Conservation (phyloP, 2,113 vertebrate genomes). For the Xenopus borealis region DNA sequence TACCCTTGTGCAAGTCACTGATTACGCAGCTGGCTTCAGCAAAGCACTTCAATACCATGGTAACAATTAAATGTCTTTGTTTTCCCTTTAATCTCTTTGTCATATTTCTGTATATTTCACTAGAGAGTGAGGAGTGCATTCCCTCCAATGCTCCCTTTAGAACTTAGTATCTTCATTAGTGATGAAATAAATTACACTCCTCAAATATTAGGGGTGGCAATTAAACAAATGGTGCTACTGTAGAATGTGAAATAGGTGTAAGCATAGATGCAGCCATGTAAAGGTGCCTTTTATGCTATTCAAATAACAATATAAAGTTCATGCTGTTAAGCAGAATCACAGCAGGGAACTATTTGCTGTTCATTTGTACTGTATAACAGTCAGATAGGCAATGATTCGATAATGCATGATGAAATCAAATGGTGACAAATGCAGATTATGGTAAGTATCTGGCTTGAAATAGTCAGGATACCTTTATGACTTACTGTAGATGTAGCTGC, state of each 20-base stretch:
- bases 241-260: no score
- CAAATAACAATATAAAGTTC: no score
- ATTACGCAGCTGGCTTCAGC: conserved; percentile 63
- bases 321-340: no score
- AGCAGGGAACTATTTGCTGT: no score
- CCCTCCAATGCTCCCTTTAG: conserved; percentile 2
- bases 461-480: no score
- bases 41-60: conserved; percentile 71
- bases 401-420: no score
- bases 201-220: neutral
- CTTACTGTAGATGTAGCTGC: no score
- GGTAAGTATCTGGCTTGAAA: no score
- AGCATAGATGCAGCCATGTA: no score
- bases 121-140: neutral
- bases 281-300: neutral
- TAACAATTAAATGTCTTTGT: conserved; percentile 65
- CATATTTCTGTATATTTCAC: conserved; percentile 15
- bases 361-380: no score
- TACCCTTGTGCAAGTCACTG: conserved; percentile 65
- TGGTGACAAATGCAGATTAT: no score
- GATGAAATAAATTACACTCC: neutral
- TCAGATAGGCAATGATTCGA: no score
- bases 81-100: conserved; percentile 42
- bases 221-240: neutral
- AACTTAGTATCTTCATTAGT: conserved; percentile 4